Evolutionary conservation across 1,140 invertebrate genomes (phyloP), one percentile per base, ranked within the genome.

Genomic region (Ips typographus): DNA sequence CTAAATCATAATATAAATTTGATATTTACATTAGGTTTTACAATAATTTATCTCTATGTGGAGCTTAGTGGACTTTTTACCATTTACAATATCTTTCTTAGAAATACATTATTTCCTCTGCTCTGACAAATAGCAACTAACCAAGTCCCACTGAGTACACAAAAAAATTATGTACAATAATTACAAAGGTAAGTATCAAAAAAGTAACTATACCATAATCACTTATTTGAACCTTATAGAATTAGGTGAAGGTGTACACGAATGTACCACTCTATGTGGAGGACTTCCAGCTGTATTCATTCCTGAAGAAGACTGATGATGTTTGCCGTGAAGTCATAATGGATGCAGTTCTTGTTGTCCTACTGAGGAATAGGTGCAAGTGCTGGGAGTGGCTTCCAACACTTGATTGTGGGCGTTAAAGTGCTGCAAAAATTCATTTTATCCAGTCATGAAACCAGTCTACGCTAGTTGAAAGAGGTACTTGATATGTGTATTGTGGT

Each of bases 261-360:
- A 77, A 42, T 76, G 73, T 40, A 78, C 55, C 7, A 78, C 72
- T 51, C 77, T 68, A 57, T 76, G 73, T 6, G 75, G 72, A 36
- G 73, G 65, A 58, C 72, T 71, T 6, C 70, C 68, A 39, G 76
- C 70, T 38, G 73, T 52, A 6, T 22, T 40, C 56, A 66, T 59
- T 55, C 65, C 66, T 37, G 68, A 66, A 51, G 68, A 65, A 62
- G 72, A 67, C 66, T 69, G 55, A 42, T 73, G 22, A 65, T 73
- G n/a, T 73, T 70, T 41, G 65, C 68, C 56, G 47, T 76, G 75
- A 53, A 73, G 79, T 80, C 79, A 80, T 76, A 80, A 78, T 7
- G 77, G 77, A 61, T 78, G 77, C 7, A 80, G 71, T 60, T 80
- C 79, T 40, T 79, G 79, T 74, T 79, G 76, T 22, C 77, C 76